Base-by-base conservation (phyloP, 2,113 vertebrate species). In the Hippocampus comes region DNA sequence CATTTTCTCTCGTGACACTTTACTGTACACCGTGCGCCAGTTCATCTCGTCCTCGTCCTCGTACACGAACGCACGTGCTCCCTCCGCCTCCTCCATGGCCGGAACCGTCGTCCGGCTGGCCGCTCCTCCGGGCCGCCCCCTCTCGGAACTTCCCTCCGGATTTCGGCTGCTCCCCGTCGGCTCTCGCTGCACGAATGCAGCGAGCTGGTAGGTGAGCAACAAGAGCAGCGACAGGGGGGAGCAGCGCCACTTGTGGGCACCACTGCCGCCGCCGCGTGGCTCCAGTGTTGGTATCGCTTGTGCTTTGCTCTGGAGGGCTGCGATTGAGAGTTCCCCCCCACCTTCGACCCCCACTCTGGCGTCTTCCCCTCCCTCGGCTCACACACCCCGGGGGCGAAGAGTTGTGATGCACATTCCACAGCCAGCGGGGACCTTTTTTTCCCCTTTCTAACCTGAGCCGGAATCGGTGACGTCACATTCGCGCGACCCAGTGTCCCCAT, bases 21-120 rank as follows among this genome's bases (percentile, higher is more conserved):
- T 34, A 34, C 18, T 12, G 65, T 53, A 70, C 80, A 93, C 92
- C 90, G 90, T 82, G 27, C 43, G 81, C 48, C 78, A 64, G 60
- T 75, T 79, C 42, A 83, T 70, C 81, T 92, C 88, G 59, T 90
- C 92, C 76, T 92, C 90, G 59, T 90, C 92, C 76, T 92, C 89
- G 34, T 38, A 6, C 51, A 89, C 86, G 61, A 87, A 91, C 7
- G 75, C 79, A 25, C 76, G 57, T 21, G 53, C 65, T 34, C 27
- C 76, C 59, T 72, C 74, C 71, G 25, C 78, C 38, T 53, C 63
- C 27, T 73, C 87, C 27, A 72, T 61, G 49, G 64, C n/a, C 68
- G 17, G 63, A n/a, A 25, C 78, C 17, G 70, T 53, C 42, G 27
- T 10, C 42, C 65, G 64, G 41, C 49, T 48, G 41, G 3, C 41